A percentile compares a stretch with the other conserved stretches of the same genome.
Evolutionary conservation across 2,888 invertebrate genomes (phyloP).

Genomic region (Toxonevra muliebris): DNA sequence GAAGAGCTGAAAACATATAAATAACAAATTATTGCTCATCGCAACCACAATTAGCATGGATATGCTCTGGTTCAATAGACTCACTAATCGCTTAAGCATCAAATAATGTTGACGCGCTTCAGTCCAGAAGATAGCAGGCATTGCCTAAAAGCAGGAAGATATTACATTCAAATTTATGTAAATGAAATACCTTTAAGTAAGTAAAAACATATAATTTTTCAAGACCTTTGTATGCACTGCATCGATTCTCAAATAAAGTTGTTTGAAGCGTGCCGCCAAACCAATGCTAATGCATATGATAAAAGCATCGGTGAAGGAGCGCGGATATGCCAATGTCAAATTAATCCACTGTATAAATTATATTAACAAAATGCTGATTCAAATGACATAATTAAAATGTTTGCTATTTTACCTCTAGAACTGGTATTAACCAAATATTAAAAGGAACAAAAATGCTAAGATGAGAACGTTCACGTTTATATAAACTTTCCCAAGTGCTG

Average conservation of each 20-base stretch:
- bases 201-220: not conserved
- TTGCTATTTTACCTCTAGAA: slow-evolving; percentile 51
- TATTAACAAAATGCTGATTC: not conserved
- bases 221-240: slow-evolving; percentile 65
- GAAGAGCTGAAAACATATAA: slow-evolving; percentile 79
- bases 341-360: slow-evolving; percentile 52
- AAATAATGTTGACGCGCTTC: slow-evolving; percentile 75
- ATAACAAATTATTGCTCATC: slow-evolving; percentile 76
- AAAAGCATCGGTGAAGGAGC: slow-evolving; percentile 77
- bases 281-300: slow-evolving; percentile 76
- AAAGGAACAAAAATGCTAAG: slow-evolving; percentile 51
- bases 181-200: not conserved
- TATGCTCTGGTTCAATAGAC: slow-evolving; percentile 70
- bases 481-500: slow-evolving; percentile 52
- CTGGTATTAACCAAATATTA: slow-evolving; percentile 50
- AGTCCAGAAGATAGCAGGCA: slow-evolving; percentile 69
- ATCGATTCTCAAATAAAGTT: slow-evolving; percentile 68
- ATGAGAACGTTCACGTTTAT: slow-evolving; percentile 56
- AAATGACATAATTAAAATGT: slow-evolving; percentile 13
- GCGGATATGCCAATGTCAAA: slow-evolving; percentile 70
- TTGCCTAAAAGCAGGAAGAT: slow-evolving; percentile 40
- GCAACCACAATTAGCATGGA: slow-evolving; percentile 73
- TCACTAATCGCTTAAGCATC: slow-evolving; percentile 71
- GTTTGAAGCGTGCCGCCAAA: slow-evolving; percentile 72
- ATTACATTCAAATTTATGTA: not conserved